Evolutionary conservation across 2,888 invertebrate genomes (phyloP).

Genomic region (Nomada ruficornis): DNA sequence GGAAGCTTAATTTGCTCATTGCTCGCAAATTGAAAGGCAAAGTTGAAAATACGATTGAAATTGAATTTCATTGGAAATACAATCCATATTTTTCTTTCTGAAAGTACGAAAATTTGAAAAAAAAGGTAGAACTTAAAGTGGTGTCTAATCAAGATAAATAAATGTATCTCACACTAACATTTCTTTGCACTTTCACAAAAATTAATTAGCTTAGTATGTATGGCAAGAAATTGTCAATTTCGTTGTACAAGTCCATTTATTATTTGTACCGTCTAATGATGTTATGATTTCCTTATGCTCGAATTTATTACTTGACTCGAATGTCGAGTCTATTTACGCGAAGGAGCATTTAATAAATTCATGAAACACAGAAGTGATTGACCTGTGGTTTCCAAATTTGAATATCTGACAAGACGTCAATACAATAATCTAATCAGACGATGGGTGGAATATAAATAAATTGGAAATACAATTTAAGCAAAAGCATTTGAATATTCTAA

Average conservation of each 20-base stretch:
- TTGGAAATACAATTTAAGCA: no score
- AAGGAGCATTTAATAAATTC: neutral
- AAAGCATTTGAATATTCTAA: no score
- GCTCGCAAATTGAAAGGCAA: slow-evolving; percentile 55
- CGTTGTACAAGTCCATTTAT: neutral
- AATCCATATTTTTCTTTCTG: no score
- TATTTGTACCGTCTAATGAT: neutral
- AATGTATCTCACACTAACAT: no score
- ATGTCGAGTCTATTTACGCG: neutral
- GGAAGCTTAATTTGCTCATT: slow-evolving; percentile 76
- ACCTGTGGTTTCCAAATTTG: neutral
- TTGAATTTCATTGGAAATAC: no score
- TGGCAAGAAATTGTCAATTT: slow-evolving; percentile 3
- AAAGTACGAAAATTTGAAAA: no score
- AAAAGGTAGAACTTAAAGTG: no score
- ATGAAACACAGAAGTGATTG: neutral
- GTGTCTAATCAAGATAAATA: no score
- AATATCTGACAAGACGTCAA: neutral
- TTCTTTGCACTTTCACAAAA: neutral
- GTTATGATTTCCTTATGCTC: neutral
- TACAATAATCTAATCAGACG: no score
- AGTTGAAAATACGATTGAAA: no score
- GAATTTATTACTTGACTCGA: neutral
- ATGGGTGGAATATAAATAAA: no score
- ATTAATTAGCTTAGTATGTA: neutral